phyloP scores from a whole-genome alignment of 2,888 invertebrate species.

The Caenorhabditis plicata region DNA sequence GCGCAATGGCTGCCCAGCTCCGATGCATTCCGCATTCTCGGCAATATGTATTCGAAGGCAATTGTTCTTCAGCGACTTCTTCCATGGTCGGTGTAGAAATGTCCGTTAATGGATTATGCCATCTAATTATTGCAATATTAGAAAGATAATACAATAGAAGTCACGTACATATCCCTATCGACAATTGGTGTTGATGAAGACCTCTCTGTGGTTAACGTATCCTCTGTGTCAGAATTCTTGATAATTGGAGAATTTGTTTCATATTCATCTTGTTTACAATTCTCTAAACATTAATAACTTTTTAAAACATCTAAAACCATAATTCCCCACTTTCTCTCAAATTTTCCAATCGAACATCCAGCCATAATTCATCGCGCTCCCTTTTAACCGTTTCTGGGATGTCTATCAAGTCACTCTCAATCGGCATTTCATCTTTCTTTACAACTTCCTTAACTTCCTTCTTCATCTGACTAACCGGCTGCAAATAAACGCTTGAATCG shows the following conservation, averaged over 20 bases:
- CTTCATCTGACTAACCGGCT: neutral
- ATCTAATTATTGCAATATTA: slow-evolving; percentile 2
- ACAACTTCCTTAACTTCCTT: neutral
- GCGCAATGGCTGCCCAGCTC: slow-evolving; percentile 29
- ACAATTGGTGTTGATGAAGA: slow-evolving; percentile 1
- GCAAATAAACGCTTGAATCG: neutral
- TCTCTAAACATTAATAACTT: neutral
- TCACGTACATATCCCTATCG: neutral
- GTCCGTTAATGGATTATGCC: slow-evolving; percentile 20
- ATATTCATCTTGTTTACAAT: no score
- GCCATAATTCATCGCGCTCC: slow-evolving; percentile 29
- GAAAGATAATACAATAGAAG: neutral
- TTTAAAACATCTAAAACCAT: neutral
- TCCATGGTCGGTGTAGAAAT: slow-evolving; percentile 1
- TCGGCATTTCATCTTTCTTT: neutral
- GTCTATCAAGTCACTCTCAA: neutral
- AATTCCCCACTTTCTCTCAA: slow-evolving; percentile 19
- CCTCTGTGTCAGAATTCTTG: slow-evolving; percentile 23
- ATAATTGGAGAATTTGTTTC: no score
- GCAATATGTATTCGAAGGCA: slow-evolving; percentile 2
- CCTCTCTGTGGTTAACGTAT: slow-evolving; percentile 13
- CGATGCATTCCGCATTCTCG: slow-evolving; percentile 30
- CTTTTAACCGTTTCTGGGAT: neutral
- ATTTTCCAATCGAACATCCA: slow-evolving; percentile 22
- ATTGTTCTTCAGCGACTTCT: neutral